Percentiles rank a stretch among this genome's conserved stretches.
Conservation (phyloP, 1,140 invertebrate species). For the Doryteuthis pealeii region DNA sequence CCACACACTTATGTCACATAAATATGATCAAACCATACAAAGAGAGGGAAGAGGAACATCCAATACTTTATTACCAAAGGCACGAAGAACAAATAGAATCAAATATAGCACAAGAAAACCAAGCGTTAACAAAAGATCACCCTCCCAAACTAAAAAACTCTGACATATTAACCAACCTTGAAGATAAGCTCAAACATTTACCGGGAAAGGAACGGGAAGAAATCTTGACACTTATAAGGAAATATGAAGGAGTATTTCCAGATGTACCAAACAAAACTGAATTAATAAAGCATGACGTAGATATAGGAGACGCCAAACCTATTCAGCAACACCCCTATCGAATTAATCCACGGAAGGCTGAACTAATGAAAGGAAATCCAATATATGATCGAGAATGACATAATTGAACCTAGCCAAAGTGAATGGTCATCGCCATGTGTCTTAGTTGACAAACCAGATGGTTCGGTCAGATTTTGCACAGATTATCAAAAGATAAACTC, state of each 20-base stretch:
- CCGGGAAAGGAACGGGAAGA: neutral
- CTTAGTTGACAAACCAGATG: slow-evolving; percentile 27
- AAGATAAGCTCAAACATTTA: neutral
- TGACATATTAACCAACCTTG: neutral
- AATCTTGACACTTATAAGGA: neutral
- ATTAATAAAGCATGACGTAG: slow-evolving; percentile 19
- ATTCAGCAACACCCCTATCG: slow-evolving; percentile 33
- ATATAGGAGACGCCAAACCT: slow-evolving; percentile 15
- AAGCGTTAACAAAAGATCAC: no score
- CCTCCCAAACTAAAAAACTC: no score
- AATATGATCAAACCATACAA: no score
- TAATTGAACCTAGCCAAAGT: slow-evolving; percentile 30
- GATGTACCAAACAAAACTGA: slow-evolving; percentile 22
- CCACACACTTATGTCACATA: no score
- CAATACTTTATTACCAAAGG: no score
- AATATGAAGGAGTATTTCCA: neutral
- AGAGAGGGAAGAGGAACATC: no score
- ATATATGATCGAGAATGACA: slow-evolving; percentile 35
- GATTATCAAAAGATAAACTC: slow-evolving; percentile 29
- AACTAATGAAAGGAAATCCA: slow-evolving; percentile 52
- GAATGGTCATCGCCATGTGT: no score
- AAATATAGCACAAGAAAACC: no score
- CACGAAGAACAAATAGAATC: no score
- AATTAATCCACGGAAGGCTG: slow-evolving; percentile 45
- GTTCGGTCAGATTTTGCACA: slow-evolving; percentile 22